phyloP scores from a whole-genome alignment of 2,797 vertebrate genomes.

The Pseudochaenichthys georgianus region DNA sequence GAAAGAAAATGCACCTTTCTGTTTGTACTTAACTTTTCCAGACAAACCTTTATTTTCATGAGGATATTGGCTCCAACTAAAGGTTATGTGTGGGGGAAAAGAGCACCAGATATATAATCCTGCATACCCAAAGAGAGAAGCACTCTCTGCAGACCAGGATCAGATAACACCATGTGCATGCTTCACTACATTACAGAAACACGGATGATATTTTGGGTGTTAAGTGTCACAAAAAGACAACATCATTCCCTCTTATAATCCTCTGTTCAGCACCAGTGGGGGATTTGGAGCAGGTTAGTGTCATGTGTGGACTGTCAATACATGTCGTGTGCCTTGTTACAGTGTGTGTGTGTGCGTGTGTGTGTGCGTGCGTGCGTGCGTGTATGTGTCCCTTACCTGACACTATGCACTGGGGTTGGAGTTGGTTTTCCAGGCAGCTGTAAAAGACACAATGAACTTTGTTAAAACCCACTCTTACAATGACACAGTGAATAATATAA shows the following conservation, averaged over 20 bases:
- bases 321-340: conserved; percentile 28
- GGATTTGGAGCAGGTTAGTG: conserved; percentile 27
- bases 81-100: background rate
- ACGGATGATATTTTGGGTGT: conserved; percentile 56
- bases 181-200: conserved; percentile 32
- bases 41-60: conserved; percentile 1
- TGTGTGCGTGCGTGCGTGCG: conserved; percentile 9
- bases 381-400: conserved; percentile 52
- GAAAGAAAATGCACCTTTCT: background rate
- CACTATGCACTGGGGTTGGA: conserved; percentile 49
- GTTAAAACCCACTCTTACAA: background rate
- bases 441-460: conserved; percentile 36
- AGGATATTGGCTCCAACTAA: background rate
- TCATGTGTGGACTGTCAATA: conserved; percentile 79
- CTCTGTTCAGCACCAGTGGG: conserved; percentile 1
- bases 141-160: conserved; percentile 7
- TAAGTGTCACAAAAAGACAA: background rate
- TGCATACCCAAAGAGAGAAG: background rate
- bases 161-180: conserved; percentile 38
- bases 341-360: background rate
- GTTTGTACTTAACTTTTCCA: too few species aligned
- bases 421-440: conserved; percentile 62
- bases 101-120: background rate
- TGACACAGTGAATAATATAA: background rate
- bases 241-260: conserved; percentile 13